phyloP scores from a whole-genome alignment of 2,888 invertebrate species.

The Pyralis farinalis region DNA sequence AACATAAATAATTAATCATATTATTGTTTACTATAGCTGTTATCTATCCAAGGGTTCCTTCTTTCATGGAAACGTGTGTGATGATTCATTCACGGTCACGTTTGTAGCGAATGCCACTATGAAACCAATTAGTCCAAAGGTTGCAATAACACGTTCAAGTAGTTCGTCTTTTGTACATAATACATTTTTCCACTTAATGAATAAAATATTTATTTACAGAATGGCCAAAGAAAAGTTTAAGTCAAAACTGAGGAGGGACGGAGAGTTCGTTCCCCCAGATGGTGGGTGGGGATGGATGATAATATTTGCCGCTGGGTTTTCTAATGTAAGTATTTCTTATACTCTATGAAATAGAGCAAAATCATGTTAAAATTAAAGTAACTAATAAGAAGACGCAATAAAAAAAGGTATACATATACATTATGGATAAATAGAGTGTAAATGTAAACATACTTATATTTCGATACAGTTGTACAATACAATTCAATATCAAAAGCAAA shows the following conservation, averaged over 20 bases:
- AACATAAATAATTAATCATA: conserved; percentile 8
- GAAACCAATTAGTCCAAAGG: conserved; percentile 43
- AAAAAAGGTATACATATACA: too few species aligned
- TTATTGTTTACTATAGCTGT: conserved; percentile 17
- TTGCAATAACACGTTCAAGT: too few species aligned
- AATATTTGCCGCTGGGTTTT: conserved; percentile 85
- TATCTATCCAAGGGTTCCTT: conserved; percentile 17
- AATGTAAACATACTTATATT: too few species aligned
- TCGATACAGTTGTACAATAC: too few species aligned
- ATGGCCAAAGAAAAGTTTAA: conserved; percentile 49
- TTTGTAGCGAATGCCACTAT: conserved; percentile 14
- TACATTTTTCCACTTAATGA: too few species aligned
- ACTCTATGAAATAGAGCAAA: too few species aligned
- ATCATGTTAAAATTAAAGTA: too few species aligned
- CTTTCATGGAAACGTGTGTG: conserved; percentile 10
- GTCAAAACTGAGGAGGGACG: conserved; percentile 61
- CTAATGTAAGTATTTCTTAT: conserved; percentile 89
- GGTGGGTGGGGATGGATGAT: conserved; percentile 91
- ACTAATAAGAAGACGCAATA: too few species aligned
- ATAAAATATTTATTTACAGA: conserved; percentile 14
- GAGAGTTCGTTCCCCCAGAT: conserved; percentile 85
- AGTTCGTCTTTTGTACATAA: too few species aligned
- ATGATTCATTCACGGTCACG: conserved; percentile 11
- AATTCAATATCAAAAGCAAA: too few species aligned
- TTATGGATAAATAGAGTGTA: too few species aligned